A percentile compares a stretch with the other conserved stretches of the same genome.
These are phyloP conservation scores for Phrynosoma platyrhinos DNA, from an alignment of 2,113 vertebrate genomes.

Conservation along the genomic window DNA sequence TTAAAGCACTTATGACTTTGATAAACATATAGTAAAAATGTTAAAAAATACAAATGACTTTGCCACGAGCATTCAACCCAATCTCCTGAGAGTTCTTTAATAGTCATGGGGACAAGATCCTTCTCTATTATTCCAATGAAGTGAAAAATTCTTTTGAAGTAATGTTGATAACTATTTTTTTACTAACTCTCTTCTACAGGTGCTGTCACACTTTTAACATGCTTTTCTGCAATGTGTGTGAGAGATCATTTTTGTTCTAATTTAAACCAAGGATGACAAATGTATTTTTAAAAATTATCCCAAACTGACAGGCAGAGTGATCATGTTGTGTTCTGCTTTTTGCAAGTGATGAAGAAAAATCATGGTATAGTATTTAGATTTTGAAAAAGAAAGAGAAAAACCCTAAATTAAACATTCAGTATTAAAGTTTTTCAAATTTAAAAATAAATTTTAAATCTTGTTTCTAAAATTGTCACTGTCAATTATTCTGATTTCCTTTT, in stretches of 20 bases:
- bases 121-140: conserved; percentile 60
- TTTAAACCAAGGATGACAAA: conserved; percentile 63
- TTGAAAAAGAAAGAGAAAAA: conserved; percentile 49
- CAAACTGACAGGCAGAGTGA: conserved; percentile 55
- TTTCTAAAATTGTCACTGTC: conserved; percentile 58
- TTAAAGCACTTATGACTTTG: not conserved
- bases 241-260: conserved; percentile 60
- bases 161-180: conserved; percentile 55
- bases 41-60: not conserved
- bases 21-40: not conserved
- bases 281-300: conserved; percentile 51
- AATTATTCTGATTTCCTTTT: conserved; percentile 53
- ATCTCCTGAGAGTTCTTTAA: conserved; percentile 42
- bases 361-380: conserved; percentile 56
- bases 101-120: conserved; percentile 34
- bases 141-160: conserved; percentile 70
- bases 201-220: conserved; percentile 62
- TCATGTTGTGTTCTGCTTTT: conserved; percentile 54
- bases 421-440: conserved; percentile 58
- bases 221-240: conserved; percentile 47
- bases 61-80: not conserved
- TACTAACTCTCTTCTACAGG: conserved; percentile 45
- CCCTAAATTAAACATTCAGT: conserved; percentile 58
- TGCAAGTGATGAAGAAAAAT: conserved; percentile 40
- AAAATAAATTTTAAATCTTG: conserved; percentile 64